Conservation (phyloP, 2,113 vertebrate species). For the Gulo gulo region DNA sequence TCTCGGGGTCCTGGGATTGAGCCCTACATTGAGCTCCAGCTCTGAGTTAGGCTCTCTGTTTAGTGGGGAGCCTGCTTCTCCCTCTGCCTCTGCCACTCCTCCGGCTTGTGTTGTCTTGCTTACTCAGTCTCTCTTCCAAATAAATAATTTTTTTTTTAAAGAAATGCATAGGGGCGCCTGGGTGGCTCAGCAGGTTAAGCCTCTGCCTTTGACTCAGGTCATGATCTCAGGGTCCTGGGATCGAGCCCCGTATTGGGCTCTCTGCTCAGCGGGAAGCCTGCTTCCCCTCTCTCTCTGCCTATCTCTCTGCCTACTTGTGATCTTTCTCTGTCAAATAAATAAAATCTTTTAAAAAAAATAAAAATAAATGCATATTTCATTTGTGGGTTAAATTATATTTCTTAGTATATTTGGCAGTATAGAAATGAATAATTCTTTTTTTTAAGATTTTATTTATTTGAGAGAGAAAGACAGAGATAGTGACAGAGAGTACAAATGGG, state of each 20-base stretch:
- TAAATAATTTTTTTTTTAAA: neutral
- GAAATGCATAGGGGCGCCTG: neutral
- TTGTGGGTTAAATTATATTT: conserved; percentile 20
- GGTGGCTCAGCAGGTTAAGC: no score
- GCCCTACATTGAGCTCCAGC: neutral
- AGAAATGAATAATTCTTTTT: neutral
- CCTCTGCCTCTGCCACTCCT: neutral
- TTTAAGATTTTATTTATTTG: neutral
- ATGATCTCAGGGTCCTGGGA: no score
- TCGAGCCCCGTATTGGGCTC: no score
- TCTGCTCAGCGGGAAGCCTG: no score
- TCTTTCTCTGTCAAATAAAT: no score
- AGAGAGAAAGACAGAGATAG: neutral
- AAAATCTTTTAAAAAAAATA: no score
- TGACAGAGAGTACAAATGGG: neutral
- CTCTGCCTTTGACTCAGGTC: no score
- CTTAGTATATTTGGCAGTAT: neutral
- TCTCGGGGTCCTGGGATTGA: no score
- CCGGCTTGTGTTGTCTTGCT: neutral
- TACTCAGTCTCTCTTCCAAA: neutral
- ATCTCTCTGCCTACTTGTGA: no score
- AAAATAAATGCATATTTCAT: neutral
- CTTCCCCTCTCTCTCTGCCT: no score
- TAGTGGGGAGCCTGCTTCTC: neutral
- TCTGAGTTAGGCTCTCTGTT: neutral